Conservation (phyloP, 2,113 vertebrate genomes). For the Pituophis catenifer region DNA sequence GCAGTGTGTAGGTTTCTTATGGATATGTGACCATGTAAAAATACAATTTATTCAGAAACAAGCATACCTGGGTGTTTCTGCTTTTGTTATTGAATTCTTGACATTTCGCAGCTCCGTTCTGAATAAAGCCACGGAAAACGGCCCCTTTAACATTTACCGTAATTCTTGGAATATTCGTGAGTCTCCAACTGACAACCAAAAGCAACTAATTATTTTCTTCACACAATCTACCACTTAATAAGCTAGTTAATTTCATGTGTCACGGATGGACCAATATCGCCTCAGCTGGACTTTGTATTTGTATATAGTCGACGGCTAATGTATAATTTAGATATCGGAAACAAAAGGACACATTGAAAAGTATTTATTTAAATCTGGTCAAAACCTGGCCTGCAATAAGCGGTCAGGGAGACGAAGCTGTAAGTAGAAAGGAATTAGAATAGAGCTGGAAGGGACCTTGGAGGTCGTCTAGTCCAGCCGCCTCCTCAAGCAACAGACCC, state of each 20-base stretch:
- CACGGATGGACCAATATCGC: not conserved
- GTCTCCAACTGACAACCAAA: not conserved
- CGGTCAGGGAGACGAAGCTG: not conserved
- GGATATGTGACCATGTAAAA: not conserved
- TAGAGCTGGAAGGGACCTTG: no score
- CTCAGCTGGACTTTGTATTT: not conserved
- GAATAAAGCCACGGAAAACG: not conserved
- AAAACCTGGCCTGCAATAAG: not conserved
- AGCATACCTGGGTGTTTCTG: not conserved
- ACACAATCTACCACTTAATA: not conserved
- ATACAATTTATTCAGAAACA: not conserved
- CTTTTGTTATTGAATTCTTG: not conserved
- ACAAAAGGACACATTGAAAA: not conserved
- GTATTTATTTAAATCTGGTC: not conserved
- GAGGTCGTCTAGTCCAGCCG: no score
- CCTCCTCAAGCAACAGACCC: no score
- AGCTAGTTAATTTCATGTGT: not conserved
- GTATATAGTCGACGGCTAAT: not conserved
- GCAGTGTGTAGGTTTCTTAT: no score
- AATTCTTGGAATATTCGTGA: not conserved
- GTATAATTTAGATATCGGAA: not conserved
- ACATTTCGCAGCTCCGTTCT: not conserved
- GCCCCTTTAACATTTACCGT: not conserved
- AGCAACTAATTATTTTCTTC: not conserved
- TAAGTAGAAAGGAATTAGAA: not conserved